A percentile compares a stretch with the other conserved stretches of the same genome.
Conservation (phyloP, 2,888 invertebrate genomes). For the Latrodectus hesperus region DNA sequence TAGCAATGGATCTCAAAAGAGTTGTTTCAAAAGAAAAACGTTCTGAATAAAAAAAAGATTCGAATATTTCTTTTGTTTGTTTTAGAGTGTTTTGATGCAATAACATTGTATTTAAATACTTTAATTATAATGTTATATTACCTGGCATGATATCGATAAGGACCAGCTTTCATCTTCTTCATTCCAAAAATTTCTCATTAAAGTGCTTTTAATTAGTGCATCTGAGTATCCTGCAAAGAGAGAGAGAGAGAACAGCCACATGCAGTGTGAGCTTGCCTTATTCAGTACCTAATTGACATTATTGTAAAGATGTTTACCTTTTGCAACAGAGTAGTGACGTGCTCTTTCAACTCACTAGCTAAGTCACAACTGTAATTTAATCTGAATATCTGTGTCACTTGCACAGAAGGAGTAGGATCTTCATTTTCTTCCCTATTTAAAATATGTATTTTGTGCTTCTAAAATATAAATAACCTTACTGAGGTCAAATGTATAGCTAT, state of each 20-base stretch:
- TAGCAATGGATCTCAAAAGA: too few relatives aligned
- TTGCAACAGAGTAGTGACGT: slow-evolving; percentile 26
- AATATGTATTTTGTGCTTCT: slow-evolving; percentile 25
- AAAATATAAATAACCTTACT: slow-evolving; percentile 1
- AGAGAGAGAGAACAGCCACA: slow-evolving; percentile 55
- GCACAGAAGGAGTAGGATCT: neutral
- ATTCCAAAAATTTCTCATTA: slow-evolving; percentile 27
- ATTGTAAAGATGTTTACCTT: slow-evolving; percentile 52
- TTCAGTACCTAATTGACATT: slow-evolving; percentile 64
- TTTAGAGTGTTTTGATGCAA: too few relatives aligned
- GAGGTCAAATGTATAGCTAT: slow-evolving; percentile 55
- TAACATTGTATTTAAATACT: too few relatives aligned
- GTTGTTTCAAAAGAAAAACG: too few relatives aligned
- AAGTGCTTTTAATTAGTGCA: slow-evolving; percentile 57
- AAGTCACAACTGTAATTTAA: neutral
- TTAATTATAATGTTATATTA: too few relatives aligned
- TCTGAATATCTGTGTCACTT: neutral
- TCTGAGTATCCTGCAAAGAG: slow-evolving; percentile 53
- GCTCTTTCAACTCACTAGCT: slow-evolving; percentile 19
- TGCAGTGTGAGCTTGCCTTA: slow-evolving; percentile 62
- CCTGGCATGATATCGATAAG: slow-evolving; percentile 1
- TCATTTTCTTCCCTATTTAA: neutral
- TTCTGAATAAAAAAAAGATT: too few relatives aligned
- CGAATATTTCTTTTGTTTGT: too few relatives aligned
- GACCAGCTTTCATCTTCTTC: slow-evolving; percentile 28